These are phyloP conservation scores for Oncorhynchus tshawytscha DNA, from an alignment of 2,113 vertebrate genomes.

Conservation along the genomic window DNA sequence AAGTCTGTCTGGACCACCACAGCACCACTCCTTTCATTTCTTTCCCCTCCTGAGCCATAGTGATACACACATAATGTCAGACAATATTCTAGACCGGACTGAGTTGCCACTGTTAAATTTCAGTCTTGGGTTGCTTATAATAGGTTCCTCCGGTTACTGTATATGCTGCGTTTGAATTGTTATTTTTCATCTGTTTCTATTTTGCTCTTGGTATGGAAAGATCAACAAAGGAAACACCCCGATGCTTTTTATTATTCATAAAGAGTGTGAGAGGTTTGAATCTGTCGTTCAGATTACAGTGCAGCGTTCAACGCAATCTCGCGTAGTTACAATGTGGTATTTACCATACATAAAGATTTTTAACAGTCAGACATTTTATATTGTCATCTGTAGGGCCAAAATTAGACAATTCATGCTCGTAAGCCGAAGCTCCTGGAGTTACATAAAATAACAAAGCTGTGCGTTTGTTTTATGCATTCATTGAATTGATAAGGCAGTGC, in stretches of 20 bases:
- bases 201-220: background rate
- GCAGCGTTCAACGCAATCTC: conserved; percentile 9
- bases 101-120: background rate
- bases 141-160: background rate
- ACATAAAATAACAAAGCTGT: background rate
- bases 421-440: too few relatives aligned
- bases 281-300: background rate
- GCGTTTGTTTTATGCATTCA: background rate
- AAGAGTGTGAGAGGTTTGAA: background rate
- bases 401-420: conserved; percentile 2
- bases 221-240: too few relatives aligned
- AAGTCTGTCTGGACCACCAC: conserved; percentile 34
- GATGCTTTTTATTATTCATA: too few relatives aligned
- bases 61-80: conserved; percentile 28
- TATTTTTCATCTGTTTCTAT: background rate
- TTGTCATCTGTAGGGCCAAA: conserved; percentile 1
- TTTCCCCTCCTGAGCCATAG: conserved; percentile 19
- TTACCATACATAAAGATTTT: background rate
- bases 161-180: background rate
- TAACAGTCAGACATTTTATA: conserved; percentile 15
- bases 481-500: too few relatives aligned
- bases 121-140: background rate
- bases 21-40: conserved; percentile 25
- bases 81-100: conserved; percentile 11
- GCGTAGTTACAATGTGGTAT: background rate